Base-by-base conservation (phyloP, 2,113 vertebrate genomes). In the Salvelinus fontinalis region DNA sequence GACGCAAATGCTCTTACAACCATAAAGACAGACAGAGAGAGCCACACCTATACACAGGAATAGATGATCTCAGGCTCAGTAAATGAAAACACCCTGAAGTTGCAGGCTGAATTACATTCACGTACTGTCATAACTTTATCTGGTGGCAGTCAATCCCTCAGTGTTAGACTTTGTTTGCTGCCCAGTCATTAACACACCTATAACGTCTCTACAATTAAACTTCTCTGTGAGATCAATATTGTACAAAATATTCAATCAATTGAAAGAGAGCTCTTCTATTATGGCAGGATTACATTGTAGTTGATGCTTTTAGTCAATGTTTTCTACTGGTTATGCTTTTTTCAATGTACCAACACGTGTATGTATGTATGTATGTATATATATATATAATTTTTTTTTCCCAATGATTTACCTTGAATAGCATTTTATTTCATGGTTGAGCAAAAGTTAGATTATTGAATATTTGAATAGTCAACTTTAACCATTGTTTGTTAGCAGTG, bases 271-370 rank as follows among this genome's bases (percentile, higher is more conserved):
- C 51, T 57, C 11, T 16, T 57, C 51, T 57, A 20, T 57, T 13
- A 57, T 57, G 51, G 12, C 51, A 7, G 65, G 31, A 39, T 68
- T 18, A 29, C 66, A 31, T 34, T n/a, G 4, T 3, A 34, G 27
- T 67, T 67, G 26, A 66, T 67, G 29, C 16, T 67, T 67, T 34
- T 67, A 67, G 29, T 67, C 29, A 39, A 34, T 67, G 66, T 39
- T 18, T 67, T 67, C 66, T 39, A 68, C 27, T 4, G 27, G 66
- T 29, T 68, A 68, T 18, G 31, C 31, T 67, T 13, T 39, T 31
- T 67, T 68, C 66, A 68, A 68, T 39, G 31, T 39, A 34, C 29
- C 29, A 20, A 20, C 27, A 34, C 16, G 0, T 39, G 66, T 51
- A 9, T 51, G 2, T 51, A 4, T 51, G 0, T 49, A 1, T 51